Conservation (phyloP, 2,797 vertebrate species). For the Lates japonicus region DNA sequence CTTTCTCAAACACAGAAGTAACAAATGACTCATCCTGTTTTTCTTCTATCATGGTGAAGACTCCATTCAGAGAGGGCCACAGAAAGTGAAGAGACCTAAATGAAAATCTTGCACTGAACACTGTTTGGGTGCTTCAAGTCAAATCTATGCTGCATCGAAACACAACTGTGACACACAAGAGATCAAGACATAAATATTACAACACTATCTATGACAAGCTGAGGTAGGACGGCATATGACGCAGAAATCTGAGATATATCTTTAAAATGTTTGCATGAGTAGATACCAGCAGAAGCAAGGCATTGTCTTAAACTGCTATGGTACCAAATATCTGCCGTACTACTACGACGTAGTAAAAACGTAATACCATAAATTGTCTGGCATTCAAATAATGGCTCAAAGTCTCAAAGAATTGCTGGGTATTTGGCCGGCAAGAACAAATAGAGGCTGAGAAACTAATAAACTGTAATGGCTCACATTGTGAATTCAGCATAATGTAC, state of each 20-base stretch:
- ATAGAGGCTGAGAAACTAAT: too few relatives aligned
- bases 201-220: background rate
- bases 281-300: background rate
- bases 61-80: conserved; percentile 26
- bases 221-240: background rate
- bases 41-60: conserved; percentile 14
- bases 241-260: background rate
- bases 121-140: conserved; percentile 1
- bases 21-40: conserved; percentile 43
- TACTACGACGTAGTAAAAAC: background rate
- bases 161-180: background rate
- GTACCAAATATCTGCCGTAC: too few relatives aligned
- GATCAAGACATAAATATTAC: background rate
- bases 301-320: too few relatives aligned
- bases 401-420: too few relatives aligned
- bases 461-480: background rate
- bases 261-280: background rate
- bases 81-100: background rate
- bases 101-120: conserved; percentile 9
- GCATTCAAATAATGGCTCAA: background rate
- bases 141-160: background rate
- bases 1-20: conserved; percentile 11
- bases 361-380: background rate
- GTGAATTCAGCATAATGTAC: background rate
- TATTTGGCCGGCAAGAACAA: too few relatives aligned